A percentile compares a stretch with the other conserved stretches of the same genome.
Evolutionary conservation across 1,140 invertebrate species (phyloP).

Genomic region (Bursaphelenchus mucronatus): DNA sequence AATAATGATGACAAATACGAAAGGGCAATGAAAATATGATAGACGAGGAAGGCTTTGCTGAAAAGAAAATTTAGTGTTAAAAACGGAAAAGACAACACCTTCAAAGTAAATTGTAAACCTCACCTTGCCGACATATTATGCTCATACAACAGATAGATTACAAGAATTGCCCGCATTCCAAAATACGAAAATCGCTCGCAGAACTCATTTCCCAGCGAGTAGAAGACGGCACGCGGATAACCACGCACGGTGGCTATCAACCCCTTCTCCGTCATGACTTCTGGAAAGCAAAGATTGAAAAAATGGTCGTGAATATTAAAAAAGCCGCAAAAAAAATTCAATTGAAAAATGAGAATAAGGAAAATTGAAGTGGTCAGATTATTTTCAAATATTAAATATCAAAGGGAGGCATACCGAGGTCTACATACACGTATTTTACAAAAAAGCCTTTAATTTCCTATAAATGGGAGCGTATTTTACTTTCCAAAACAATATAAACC

Average conservation of each 20-base stretch:
- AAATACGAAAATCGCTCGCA: constrained; percentile 92
- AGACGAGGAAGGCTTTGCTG: constrained; percentile 71
- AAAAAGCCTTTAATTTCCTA: too few species aligned
- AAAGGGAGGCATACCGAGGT: too few species aligned
- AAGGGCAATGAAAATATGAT: constrained; percentile 75
- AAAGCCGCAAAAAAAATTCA: too few species aligned
- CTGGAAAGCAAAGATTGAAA: too few species aligned
- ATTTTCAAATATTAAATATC: too few species aligned
- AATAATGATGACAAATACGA: constrained; percentile 82
- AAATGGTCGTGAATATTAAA: too few species aligned
- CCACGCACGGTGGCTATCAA: constrained; percentile 25
- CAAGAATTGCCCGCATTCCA: constrained; percentile 72
- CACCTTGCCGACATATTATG: constrained; percentile 66
- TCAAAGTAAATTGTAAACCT: constrained; percentile 59
- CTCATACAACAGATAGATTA: constrained; percentile 52
- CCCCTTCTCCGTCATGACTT: constrained; percentile 24
- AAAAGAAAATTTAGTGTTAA: background rate
- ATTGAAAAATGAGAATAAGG: too few species aligned
- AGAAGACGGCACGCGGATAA: constrained; percentile 77
- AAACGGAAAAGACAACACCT: too few species aligned
- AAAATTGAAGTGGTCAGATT: too few species aligned
- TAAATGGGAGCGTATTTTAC: too few species aligned
- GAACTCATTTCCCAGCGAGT: constrained; percentile 89
- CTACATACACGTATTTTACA: too few species aligned
- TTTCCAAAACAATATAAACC: too few species aligned